These are phyloP conservation scores for Tenodera sinensis DNA, from an alignment of 2,888 invertebrate species.

Conservation along the genomic window DNA sequence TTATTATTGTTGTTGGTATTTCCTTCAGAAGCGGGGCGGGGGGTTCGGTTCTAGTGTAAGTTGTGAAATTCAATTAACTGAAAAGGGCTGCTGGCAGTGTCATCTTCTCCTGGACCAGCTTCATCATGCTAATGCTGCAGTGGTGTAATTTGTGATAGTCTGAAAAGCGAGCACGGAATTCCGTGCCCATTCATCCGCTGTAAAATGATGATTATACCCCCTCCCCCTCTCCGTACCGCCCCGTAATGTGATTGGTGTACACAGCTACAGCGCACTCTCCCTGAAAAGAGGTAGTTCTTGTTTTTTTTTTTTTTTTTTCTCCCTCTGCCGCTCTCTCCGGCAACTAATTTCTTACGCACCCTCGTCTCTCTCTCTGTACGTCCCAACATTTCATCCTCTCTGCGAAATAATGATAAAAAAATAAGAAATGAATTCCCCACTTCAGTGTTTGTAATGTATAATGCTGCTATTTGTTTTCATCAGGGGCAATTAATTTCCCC, in stretches of 20 bases:
- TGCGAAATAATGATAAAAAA: not conserved
- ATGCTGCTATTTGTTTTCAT: not conserved
- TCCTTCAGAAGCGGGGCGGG: not conserved
- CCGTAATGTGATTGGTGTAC: conserved; percentile 23
- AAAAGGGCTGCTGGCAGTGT: conserved; percentile 7
- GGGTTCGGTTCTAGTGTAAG: not conserved
- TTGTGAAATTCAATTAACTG: conserved; percentile 27
- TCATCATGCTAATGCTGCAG: conserved; percentile 22
- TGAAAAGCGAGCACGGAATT: conserved; percentile 18
- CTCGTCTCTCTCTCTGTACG: not conserved
- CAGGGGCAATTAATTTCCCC: not conserved
- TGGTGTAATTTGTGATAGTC: conserved; percentile 21
- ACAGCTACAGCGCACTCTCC: conserved; percentile 2
- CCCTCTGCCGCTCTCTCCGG: not conserved
- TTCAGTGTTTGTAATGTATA: not conserved
- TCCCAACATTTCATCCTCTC: not conserved
- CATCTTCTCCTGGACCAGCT: conserved; percentile 5
- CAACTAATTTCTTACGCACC: conserved; percentile 8
- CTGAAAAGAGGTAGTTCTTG: not conserved
- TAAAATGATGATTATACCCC: conserved; percentile 25
- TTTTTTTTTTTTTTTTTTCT: not conserved
- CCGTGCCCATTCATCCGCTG: conserved; percentile 16
- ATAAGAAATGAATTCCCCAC: not conserved
- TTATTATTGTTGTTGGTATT: not conserved
- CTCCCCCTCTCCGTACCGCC: not conserved